Evolutionary conservation across 2,113 vertebrate genomes (phyloP), one percentile per base, ranked within the genome.

Genomic region (Chionomys nivalis): DNA sequence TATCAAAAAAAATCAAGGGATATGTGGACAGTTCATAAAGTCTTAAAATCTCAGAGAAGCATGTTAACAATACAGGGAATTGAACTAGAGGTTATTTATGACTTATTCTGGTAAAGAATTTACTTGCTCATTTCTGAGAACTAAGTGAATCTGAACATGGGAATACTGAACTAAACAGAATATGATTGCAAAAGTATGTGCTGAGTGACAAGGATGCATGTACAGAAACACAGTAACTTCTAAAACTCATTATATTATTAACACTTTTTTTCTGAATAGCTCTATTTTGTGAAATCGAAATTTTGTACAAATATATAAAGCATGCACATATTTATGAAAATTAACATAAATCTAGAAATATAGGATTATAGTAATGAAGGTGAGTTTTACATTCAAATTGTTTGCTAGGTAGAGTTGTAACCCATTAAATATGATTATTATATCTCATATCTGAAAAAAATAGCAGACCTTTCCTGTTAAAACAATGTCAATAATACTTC

Each of bases 131-230:
- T 44, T 44, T 85, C 39, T 66, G 39, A 65, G 39, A 47, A 66
- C 4, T 9, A 31, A 65, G 26, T 44, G 16, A 44, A 16, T 33
- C 82, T 85, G 61, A 65, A 33, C 11, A 3, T 66, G 9, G 6
- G 7, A 65, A 28, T 44, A 66, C 1, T 44, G 39, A 33, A 79
- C 75, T 82, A 36, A 11, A 72, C 13, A 58, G 28, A 39, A 61
- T 24, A n/a, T 23, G 44, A 68, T 83, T 88, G 92, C 68, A 68
- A 63, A 52, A 85, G 82, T 86, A 77, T 66, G 49, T 73, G 7
- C 3, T 86, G 39, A 81, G 2, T 61, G 11, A 2, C 0, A n/a
- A 33, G 42, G 0, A 4, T 4, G 58, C 13, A 39, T 42, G 4
- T 44, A 76, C 19, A 3, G 7, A 89, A 81, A 92, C 36, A 23